These are phyloP conservation scores for Neolamprologus brichardi DNA, from an alignment of 2,113 vertebrate genomes.

Conservation along the genomic window DNA sequence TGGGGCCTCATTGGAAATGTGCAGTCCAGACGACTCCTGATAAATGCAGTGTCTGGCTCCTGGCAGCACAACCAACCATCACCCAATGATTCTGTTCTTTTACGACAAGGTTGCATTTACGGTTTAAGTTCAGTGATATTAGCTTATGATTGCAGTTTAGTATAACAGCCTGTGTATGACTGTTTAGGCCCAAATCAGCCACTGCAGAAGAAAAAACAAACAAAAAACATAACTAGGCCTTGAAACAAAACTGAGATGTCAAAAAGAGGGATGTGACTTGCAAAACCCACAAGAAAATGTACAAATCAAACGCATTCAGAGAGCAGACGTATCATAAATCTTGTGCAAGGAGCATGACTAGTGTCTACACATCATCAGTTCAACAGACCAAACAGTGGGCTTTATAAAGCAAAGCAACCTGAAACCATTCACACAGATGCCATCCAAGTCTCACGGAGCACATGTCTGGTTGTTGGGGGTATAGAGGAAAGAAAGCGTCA, in stretches of 20 bases:
- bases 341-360: not conserved
- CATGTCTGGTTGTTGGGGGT: conserved; percentile 11
- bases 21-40: conserved; percentile 61
- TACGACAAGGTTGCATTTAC: conserved; percentile 11
- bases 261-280: not conserved
- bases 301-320: not conserved
- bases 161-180: not conserved
- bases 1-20: conserved; percentile 38
- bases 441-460: not conserved
- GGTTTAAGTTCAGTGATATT: not conserved
- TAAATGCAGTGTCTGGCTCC: conserved; percentile 63
- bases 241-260: not conserved
- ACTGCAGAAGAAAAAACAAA: not conserved
- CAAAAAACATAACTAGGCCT: not conserved
- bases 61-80: conserved; percentile 27
- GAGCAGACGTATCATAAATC: not conserved
- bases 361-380: conserved; percentile 1
- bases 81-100: not conserved
- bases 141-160: not conserved
- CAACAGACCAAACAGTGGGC: conserved; percentile 9
- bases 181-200: not conserved
- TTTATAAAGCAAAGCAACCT: conserved; percentile 3
- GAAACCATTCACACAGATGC: not conserved
- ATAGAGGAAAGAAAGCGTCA: not conserved
- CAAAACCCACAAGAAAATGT: not conserved